phyloP scores from a whole-genome alignment of 2,888 invertebrate genomes.

The Lumbricus terrestris region DNA sequence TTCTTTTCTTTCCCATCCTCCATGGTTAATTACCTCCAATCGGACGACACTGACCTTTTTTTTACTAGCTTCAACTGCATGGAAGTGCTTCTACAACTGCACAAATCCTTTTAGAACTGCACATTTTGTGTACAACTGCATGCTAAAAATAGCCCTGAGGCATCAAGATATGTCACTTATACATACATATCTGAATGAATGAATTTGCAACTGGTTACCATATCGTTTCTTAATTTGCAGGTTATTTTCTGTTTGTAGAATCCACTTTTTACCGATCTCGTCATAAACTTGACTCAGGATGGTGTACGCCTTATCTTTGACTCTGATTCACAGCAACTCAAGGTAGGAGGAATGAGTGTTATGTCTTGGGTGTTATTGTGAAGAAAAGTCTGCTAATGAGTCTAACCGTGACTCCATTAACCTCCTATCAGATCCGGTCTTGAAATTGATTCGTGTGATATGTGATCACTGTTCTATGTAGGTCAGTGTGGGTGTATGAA shows the following conservation, averaged over 20 bases:
- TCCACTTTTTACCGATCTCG: slow-evolving; percentile 90
- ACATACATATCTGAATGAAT: background rate
- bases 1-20: no score
- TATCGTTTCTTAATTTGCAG: background rate
- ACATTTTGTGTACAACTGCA: no score
- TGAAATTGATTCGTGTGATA: background rate
- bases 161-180: background rate
- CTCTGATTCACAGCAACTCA: slow-evolving; percentile 87
- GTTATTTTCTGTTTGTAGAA: slow-evolving; percentile 68
- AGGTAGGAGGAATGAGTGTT: slow-evolving; percentile 61
- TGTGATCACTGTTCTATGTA: slow-evolving; percentile 9
- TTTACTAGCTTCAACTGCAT: no score
- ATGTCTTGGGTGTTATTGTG: no score
- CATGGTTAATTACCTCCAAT: no score
- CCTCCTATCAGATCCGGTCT: background rate
- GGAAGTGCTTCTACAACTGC: no score
- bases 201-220: no score
- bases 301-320: slow-evolving; percentile 96
- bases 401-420: background rate
- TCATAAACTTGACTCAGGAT: slow-evolving; percentile 92
- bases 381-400: background rate
- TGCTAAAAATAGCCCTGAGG: no score
- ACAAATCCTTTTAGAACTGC: no score
- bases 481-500: background rate
- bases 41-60: no score